phyloP scores from a whole-genome alignment of 2,113 vertebrate species.

The Coregonus clupeaformis region DNA sequence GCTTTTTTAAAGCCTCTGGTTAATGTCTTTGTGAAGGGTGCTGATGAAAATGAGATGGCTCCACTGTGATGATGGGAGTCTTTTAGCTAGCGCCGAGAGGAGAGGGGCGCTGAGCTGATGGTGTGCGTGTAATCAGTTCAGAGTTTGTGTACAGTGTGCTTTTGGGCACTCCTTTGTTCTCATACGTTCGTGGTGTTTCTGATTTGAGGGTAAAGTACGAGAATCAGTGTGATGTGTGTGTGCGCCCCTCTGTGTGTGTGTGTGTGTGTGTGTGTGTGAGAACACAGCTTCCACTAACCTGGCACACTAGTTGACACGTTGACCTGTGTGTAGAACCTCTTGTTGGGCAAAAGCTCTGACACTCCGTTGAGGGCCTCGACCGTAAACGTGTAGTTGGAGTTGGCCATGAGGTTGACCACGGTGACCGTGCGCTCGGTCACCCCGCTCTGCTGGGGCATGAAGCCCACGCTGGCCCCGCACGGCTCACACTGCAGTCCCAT shows the following conservation, averaged over 20 bases:
- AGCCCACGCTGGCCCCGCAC: conserved; percentile 83
- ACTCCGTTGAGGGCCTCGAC: conserved; percentile 90
- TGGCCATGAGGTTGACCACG: conserved; percentile 87
- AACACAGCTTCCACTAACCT: conserved; percentile 69
- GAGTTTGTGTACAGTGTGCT: not conserved
- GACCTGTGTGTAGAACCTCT: conserved; percentile 81
- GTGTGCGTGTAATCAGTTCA: not conserved
- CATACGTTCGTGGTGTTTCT: not conserved
- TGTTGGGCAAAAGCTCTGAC: conserved; percentile 78
- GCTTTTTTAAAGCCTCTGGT: conserved; percentile 44
- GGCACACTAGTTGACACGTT: conserved; percentile 82
- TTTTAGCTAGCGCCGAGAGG: conserved; percentile 14
- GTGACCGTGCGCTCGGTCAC: conserved; percentile 85
- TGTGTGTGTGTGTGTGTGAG: not conserved
- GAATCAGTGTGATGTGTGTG: not conserved
- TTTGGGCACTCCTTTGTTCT: not conserved
- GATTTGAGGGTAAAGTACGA: not conserved
- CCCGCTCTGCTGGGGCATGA: conserved; percentile 88
- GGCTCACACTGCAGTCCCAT: conserved; percentile 73
- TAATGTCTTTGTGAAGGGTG: conserved; percentile 47
- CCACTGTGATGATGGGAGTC: not conserved
- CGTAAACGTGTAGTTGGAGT: conserved; percentile 87
- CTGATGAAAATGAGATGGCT: conserved; percentile 47
- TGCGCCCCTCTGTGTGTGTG: not conserved
- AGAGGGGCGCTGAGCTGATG: too few relatives aligned